Evolutionary conservation across 1,140 invertebrate genomes (phyloP).

Genomic region (Aphelinus certus): DNA sequence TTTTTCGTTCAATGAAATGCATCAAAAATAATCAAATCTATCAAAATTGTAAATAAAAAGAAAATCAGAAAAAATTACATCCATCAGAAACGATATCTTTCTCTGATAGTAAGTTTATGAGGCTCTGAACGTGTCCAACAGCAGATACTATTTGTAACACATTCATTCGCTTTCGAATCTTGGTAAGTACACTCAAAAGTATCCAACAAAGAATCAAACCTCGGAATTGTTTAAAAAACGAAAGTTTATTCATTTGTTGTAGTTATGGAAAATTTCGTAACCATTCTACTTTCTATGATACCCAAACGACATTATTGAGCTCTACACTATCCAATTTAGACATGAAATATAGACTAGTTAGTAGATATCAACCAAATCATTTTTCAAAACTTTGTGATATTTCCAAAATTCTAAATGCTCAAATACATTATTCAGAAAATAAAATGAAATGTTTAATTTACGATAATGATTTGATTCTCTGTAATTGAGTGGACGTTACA

Average conservation of each 20-base stretch:
- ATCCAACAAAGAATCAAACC: slow-evolving; percentile 34
- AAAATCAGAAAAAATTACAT: slow-evolving; percentile 31
- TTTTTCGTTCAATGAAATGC: background rate
- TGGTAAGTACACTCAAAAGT: slow-evolving; percentile 14
- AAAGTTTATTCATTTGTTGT: no score
- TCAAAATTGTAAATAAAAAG: slow-evolving; percentile 30
- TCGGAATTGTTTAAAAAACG: no score
- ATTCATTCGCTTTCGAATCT: background rate
- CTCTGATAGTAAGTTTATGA: slow-evolving; percentile 28
- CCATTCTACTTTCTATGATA: no score
- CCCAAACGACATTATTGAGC: no score
- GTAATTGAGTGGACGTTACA: slow-evolving; percentile 17
- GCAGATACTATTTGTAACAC: slow-evolving; percentile 10
- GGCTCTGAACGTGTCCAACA: slow-evolving; percentile 34
- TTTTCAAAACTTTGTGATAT: no score
- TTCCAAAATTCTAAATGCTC: background rate
- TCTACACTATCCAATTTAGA: no score
- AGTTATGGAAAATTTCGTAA: no score
- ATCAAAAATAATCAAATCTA: background rate
- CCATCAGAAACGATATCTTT: slow-evolving; percentile 28
- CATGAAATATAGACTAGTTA: no score
- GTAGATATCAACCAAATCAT: no score
- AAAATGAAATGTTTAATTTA: background rate
- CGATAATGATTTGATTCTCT: slow-evolving; percentile 28
- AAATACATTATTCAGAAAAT: background rate